Conservation (phyloP, 37 sponge, comb jelly and placozoan species). For the Hormiphora californensis region DNA sequence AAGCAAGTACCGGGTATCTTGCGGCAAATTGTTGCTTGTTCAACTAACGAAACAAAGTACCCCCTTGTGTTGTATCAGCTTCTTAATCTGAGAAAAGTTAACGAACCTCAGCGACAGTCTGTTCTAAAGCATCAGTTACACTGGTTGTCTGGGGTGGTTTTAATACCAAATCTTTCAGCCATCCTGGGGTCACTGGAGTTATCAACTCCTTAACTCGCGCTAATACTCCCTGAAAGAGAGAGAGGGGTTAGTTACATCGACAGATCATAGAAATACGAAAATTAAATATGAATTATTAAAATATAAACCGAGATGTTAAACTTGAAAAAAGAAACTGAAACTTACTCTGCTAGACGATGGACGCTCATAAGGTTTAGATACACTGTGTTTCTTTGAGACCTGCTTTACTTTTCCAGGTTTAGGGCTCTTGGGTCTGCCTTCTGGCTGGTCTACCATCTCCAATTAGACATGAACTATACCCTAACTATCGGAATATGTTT, state of each 20-base stretch:
- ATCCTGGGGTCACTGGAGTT: constrained; percentile 47
- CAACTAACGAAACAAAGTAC: no score
- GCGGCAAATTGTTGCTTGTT: no score
- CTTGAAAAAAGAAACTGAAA: neutral
- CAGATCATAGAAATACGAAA: neutral
- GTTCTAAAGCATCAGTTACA: constrained; percentile 51
- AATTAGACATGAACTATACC: no score
- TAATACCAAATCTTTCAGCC: constrained; percentile 29
- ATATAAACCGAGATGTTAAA: neutral
- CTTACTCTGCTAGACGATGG: constrained; percentile 42
- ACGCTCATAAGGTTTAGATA: constrained; percentile 45
- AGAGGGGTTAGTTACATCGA: neutral
- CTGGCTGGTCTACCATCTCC: constrained; percentile 50
- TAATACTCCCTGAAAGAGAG: constrained; percentile 3
- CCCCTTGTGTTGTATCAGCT: no score
- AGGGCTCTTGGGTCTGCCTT: constrained; percentile 46
- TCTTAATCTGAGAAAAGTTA: no score
- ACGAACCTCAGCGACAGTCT: constrained; percentile 50
- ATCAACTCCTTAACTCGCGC: constrained; percentile 37
- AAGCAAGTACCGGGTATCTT: no score
- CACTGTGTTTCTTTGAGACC: constrained; percentile 51
- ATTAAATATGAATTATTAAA: neutral
- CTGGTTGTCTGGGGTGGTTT: constrained; percentile 41
- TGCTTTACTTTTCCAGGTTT: constrained; percentile 49
- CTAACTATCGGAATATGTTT: no score